phyloP scores from a whole-genome alignment of 2,888 invertebrate species.

The Trichogramma evanescens region DNA sequence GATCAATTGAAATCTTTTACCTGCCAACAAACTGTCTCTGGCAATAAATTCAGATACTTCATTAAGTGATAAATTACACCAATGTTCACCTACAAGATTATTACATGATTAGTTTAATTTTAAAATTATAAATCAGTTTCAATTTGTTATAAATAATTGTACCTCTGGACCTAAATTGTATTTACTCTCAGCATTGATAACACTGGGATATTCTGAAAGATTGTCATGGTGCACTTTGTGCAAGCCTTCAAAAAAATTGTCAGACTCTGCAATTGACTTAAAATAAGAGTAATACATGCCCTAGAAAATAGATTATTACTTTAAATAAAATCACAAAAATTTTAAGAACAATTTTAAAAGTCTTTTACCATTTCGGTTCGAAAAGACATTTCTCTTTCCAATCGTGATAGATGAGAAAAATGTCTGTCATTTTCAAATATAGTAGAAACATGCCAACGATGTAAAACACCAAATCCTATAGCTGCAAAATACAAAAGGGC shows the following conservation, averaged over 20 bases:
- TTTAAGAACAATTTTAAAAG: slow-evolving; percentile 6
- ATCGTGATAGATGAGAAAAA: slow-evolving; percentile 73
- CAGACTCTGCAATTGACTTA: slow-evolving; percentile 69
- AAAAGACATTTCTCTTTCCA: slow-evolving; percentile 80
- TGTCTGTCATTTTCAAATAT: slow-evolving; percentile 79
- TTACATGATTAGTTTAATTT: background rate
- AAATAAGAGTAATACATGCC: slow-evolving; percentile 84
- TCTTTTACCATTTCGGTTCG: slow-evolving; percentile 73
- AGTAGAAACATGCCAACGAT: slow-evolving; percentile 61
- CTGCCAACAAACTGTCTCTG: slow-evolving; percentile 45
- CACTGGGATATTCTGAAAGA: slow-evolving; percentile 72
- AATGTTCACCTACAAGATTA: slow-evolving; percentile 40
- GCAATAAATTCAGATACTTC: slow-evolving; percentile 37
- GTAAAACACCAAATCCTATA: slow-evolving; percentile 54
- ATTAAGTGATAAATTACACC: slow-evolving; percentile 52
- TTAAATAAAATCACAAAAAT: slow-evolving; percentile 27
- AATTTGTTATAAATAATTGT: background rate
- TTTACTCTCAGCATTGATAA: slow-evolving; percentile 72
- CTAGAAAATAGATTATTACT: slow-evolving; percentile 42
- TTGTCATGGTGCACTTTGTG: slow-evolving; percentile 62
- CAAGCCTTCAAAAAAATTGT: slow-evolving; percentile 57
- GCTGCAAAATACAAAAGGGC: slow-evolving; percentile 47
- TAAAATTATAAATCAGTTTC: background rate
- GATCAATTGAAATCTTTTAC: slow-evolving; percentile 29
- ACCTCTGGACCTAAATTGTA: slow-evolving; percentile 85